These are phyloP conservation scores for Mystacornis crossleyi DNA, from an alignment of 2,113 vertebrate species.

Conservation along the genomic window DNA sequence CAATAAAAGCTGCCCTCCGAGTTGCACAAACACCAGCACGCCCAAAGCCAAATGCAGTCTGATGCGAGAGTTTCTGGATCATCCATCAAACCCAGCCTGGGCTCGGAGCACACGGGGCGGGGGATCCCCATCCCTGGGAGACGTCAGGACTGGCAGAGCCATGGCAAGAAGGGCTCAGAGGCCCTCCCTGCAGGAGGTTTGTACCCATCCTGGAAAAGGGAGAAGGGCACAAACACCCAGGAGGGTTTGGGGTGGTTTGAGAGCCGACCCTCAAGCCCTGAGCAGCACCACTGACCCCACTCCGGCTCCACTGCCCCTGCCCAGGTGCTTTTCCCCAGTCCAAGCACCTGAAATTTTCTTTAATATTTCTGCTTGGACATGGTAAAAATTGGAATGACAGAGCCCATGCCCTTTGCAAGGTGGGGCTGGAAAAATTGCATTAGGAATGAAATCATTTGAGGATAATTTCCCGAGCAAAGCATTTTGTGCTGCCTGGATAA, in stretches of 20 bases:
- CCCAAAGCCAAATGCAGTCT: not conserved
- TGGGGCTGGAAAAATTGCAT: not conserved
- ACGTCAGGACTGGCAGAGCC: not conserved
- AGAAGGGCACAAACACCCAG: not conserved
- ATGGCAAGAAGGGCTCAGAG: not conserved
- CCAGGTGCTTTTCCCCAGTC: rapidly evolving
- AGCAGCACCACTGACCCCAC: rapidly evolving
- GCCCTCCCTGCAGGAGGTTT: rapidly evolving
- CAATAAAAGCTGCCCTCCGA: not conserved
- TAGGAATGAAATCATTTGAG: not conserved
- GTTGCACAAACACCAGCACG: not conserved
- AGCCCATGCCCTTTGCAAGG: not conserved
- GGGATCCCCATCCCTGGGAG: not conserved
- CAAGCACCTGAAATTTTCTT: not conserved
- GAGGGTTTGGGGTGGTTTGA: not conserved
- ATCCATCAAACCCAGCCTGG: not conserved
- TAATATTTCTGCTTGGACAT: not conserved
- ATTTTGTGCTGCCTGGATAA: not conserved
- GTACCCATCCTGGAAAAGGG: too few species aligned
- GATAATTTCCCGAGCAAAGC: not conserved
- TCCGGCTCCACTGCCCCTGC: not conserved
- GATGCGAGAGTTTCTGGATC: not conserved
- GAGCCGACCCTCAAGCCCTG: rapidly evolving
- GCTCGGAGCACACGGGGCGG: rapidly evolving
- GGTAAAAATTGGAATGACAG: not conserved